Conservation (phyloP, 2,888 invertebrate genomes). For the Alsophila aescularia region DNA sequence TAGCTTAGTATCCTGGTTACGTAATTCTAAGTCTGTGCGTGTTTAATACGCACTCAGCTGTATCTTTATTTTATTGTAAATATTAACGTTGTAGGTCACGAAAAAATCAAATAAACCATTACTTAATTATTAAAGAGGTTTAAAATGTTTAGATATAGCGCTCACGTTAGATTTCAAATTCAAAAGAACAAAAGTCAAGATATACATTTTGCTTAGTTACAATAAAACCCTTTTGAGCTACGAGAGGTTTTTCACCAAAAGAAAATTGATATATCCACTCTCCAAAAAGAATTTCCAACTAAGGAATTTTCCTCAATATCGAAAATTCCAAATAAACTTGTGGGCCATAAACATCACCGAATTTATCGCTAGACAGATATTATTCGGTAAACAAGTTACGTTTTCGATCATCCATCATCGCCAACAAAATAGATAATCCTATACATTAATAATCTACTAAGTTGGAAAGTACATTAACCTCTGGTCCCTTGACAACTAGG, state of each 20-base stretch:
- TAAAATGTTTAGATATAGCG: too few species aligned
- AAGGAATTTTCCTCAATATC: constrained; percentile 7
- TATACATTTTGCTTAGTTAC: too few species aligned
- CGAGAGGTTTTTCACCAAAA: not conserved
- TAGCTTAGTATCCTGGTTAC: too few species aligned
- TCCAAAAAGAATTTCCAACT: not conserved
- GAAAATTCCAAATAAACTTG: constrained; percentile 11
- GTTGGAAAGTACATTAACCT: constrained; percentile 30
- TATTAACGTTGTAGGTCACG: too few species aligned
- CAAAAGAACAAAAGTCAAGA: too few species aligned
- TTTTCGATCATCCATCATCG: constrained; percentile 37
- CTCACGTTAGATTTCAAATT: too few species aligned
- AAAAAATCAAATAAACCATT: too few species aligned
- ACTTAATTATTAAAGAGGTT: too few species aligned
- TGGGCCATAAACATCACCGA: constrained; percentile 8
- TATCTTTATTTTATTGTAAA: too few species aligned
- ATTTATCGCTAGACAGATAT: constrained; percentile 27
- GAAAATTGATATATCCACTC: not conserved
- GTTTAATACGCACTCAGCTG: too few species aligned
- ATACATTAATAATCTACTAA: constrained; percentile 30
- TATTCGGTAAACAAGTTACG: constrained; percentile 36
- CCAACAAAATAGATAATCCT: constrained; percentile 27
- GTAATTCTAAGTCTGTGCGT: too few species aligned
- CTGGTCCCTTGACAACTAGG: constrained; percentile 14
- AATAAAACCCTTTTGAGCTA: not conserved